Evolutionary conservation across 92 coral and sea anemone genomes (phyloP), one percentile per base, ranked within the genome.

Genomic region (Scolanthus callimorphus): DNA sequence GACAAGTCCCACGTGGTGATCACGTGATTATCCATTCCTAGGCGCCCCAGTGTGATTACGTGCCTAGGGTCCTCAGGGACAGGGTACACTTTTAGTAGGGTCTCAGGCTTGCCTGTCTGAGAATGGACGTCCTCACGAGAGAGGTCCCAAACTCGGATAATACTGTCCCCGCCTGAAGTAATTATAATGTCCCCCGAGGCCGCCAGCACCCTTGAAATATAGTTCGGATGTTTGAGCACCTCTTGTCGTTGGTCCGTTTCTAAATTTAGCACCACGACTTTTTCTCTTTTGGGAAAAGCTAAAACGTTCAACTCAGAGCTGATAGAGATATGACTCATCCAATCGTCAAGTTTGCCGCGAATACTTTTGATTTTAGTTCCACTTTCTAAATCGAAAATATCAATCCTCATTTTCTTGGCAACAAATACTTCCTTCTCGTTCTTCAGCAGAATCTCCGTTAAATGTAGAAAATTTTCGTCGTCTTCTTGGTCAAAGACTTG

Each of bases 351-450:
- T 46, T 82, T 87, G 20, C 95, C 81, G 13, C 72, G 83, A 49
- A 62, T 65, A 1, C 73, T 87, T 39, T 76, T 71, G 15, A 77
- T 65, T 23, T 57, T 45, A 10, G 56, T 51, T 38, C 90, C 95
- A 6, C 52, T 57, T n/a, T 67, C 71, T 0, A 87, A 73, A 39
- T 79, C 58, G 39, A 72, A 87, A 54, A 82, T 27, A 15, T 83
- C 95, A 28, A 87, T 68, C 29, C 71, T 72, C 85, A 83, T 78
- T 47, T 82, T 87, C 80, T 87, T 87, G 8, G 90, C 95, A 11
- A 87, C 86, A 20, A 87, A 62, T 25, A 87, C 85, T 57, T 87
- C 89, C 23, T 47, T 43, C 28, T 59, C 72, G 13, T 76, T 63
- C 38, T 63, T 73, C 95, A 87, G 82, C 11, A 58, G 48, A 46